Percentiles rank a stretch among this genome's conserved stretches.
These are phyloP conservation scores for Cydia fagiglandana DNA, from an alignment of 1,140 invertebrate species.

Conservation along the genomic window DNA sequence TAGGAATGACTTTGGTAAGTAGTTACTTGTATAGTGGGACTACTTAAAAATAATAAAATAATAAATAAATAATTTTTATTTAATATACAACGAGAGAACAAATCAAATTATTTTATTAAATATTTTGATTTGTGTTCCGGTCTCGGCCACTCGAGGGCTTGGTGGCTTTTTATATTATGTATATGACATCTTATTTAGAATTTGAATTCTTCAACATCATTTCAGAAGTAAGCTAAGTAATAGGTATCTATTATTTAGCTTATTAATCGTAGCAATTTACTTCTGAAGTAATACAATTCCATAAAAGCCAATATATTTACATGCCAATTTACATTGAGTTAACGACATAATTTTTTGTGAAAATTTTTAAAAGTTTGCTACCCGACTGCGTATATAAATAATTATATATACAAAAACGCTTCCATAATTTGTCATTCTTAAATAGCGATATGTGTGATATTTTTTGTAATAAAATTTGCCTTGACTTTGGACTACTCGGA, in stretches of 20 bases:
- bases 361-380: background rate
- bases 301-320: conserved; percentile 8
- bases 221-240: background rate
- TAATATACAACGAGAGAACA: background rate
- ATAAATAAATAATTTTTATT: background rate
- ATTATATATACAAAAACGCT: background rate
- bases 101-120: too few relatives aligned
- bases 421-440: background rate
- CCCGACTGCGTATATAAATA: conserved; percentile 17
- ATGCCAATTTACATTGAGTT: background rate
- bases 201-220: background rate
- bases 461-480: background rate
- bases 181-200: background rate
- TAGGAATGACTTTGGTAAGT: conserved; percentile 16
- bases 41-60: background rate
- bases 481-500: background rate
- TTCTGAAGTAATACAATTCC: conserved; percentile 4
- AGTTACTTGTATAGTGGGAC: conserved; percentile 23
- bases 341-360: conserved; percentile 4
- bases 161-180: too few relatives aligned
- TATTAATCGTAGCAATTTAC: background rate
- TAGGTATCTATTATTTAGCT: background rate
- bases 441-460: background rate
- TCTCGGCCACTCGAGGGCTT: too few relatives aligned
- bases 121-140: too few relatives aligned